These are phyloP conservation scores for Drosophila tristis DNA, from an alignment of 1,140 invertebrate genomes.

Conservation along the genomic window DNA sequence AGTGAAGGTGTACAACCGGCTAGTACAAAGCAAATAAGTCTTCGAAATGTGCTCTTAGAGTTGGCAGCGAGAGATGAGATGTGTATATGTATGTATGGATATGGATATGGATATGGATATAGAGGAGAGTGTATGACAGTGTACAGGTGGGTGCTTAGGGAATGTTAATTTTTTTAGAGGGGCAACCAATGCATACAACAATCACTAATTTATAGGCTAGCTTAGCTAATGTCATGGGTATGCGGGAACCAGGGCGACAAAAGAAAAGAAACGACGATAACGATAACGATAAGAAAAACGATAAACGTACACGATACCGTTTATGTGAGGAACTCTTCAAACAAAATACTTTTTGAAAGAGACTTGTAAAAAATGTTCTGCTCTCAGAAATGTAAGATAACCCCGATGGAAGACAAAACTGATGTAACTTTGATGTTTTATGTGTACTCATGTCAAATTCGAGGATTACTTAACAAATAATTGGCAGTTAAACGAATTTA, in stretches of 20 bases:
- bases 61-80: conserved; percentile 17
- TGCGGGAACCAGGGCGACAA: conserved; percentile 1
- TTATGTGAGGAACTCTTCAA: conserved; percentile 6
- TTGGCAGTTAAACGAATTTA: conserved; percentile 76
- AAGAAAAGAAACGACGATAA: conserved; percentile 12
- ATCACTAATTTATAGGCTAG: conserved; percentile 80
- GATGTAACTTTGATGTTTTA: conserved; percentile 49
- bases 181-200: conserved; percentile 75
- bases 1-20: conserved; percentile 22
- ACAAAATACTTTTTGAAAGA: background rate
- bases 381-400: conserved; percentile 24
- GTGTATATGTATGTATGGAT: conserved; percentile 20
- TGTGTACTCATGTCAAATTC: conserved; percentile 42
- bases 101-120: conserved; percentile 1
- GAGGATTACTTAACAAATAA: conserved; percentile 19
- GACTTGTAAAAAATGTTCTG: conserved; percentile 3
- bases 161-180: conserved; percentile 39
- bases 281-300: conserved; percentile 17
- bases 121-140: conserved; percentile 6
- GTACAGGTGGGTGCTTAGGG: conserved; percentile 21
- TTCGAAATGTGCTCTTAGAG: conserved; percentile 51
- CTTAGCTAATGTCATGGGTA: conserved; percentile 56
- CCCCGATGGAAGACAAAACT: background rate
- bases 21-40: conserved; percentile 67
- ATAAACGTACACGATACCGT: too few relatives aligned